Percentiles rank a stretch among this genome's conserved stretches.
Evolutionary conservation across 2,888 invertebrate species (phyloP).

Genomic region (Epirrhoe tristata): DNA sequence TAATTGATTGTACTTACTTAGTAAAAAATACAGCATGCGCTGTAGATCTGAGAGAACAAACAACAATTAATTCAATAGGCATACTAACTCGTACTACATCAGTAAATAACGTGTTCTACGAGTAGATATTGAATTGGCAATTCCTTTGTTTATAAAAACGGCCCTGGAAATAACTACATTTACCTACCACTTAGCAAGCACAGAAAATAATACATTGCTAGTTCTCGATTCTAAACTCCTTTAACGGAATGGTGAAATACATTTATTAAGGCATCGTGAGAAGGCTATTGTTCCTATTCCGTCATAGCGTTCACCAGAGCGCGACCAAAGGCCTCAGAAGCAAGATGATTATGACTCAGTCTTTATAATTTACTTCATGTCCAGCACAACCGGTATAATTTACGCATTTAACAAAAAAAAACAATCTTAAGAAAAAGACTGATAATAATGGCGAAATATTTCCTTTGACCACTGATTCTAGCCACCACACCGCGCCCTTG

Average conservation of each 20-base stretch:
- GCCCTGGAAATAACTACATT: slow-evolving; percentile 41
- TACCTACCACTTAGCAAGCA: slow-evolving; percentile 38
- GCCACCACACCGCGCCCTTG: slow-evolving; percentile 33
- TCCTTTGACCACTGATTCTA: slow-evolving; percentile 28
- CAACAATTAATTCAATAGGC: slow-evolving; percentile 7
- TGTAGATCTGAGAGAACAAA: slow-evolving; percentile 15
- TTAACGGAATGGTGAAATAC: slow-evolving; percentile 59
- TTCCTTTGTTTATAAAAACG: slow-evolving; percentile 39
- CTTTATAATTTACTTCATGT: slow-evolving; percentile 27
- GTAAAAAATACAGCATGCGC: slow-evolving; percentile 14
- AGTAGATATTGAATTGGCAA: slow-evolving; percentile 18
- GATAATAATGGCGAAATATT: slow-evolving; percentile 18
- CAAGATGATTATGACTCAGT: slow-evolving; percentile 58
- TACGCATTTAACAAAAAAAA: neutral
- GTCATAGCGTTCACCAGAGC: slow-evolving; percentile 68
- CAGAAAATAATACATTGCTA: slow-evolving; percentile 44
- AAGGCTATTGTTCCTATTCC: slow-evolving; percentile 71
- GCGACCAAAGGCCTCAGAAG: slow-evolving; percentile 59
- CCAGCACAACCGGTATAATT: slow-evolving; percentile 5
- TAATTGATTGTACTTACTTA: slow-evolving; percentile 15
- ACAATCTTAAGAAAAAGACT: neutral
- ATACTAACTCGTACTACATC: neutral
- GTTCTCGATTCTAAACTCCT: slow-evolving; percentile 41
- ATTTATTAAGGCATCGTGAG: slow-evolving; percentile 57
- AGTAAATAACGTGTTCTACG: slow-evolving; percentile 28